phyloP scores from a whole-genome alignment of 1,140 invertebrate genomes.

The Idris sp. region DNA sequence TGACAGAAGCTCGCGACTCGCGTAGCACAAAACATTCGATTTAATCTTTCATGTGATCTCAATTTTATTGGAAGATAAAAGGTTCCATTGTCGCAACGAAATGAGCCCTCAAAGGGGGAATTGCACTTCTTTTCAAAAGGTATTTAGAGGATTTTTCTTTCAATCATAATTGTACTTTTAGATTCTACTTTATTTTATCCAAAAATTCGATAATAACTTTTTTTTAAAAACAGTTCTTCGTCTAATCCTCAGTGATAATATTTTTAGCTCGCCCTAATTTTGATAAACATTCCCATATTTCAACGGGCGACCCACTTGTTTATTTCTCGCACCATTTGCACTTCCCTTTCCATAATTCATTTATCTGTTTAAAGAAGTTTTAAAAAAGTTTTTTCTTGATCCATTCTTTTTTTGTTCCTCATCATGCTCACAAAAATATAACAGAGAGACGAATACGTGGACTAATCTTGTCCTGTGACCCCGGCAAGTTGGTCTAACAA shows the following conservation, averaged over 20 bases:
- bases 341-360: conserved; percentile 29
- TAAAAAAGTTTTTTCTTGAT: conserved; percentile 11
- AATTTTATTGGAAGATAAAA: conserved; percentile 43
- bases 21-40: conserved; percentile 46
- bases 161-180: too few relatives aligned
- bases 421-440: not conserved
- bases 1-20: conserved; percentile 43
- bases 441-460: conserved; percentile 36
- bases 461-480: conserved; percentile 63
- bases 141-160: too few relatives aligned
- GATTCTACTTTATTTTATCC: too few relatives aligned
- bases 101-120: conserved; percentile 42
- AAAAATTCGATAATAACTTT: too few relatives aligned
- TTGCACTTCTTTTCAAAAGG: conserved; percentile 7
- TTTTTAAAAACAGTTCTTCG: too few relatives aligned
- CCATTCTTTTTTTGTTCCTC: conserved; percentile 1
- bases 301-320: conserved; percentile 37
- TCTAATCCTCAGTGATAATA: conserved; percentile 8
- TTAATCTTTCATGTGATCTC: conserved; percentile 55
- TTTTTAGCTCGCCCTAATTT: conserved; percentile 44
- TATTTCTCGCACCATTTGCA: conserved; percentile 33
- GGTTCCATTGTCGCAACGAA: conserved; percentile 26
- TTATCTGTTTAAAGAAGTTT: conserved; percentile 10
- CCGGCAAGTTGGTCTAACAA: conserved; percentile 64
- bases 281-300: conserved; percentile 47